A percentile compares a stretch with the other conserved stretches of the same genome.
phyloP scores from a whole-genome alignment of 2,888 invertebrate species.

The Coremacera marginata region DNA sequence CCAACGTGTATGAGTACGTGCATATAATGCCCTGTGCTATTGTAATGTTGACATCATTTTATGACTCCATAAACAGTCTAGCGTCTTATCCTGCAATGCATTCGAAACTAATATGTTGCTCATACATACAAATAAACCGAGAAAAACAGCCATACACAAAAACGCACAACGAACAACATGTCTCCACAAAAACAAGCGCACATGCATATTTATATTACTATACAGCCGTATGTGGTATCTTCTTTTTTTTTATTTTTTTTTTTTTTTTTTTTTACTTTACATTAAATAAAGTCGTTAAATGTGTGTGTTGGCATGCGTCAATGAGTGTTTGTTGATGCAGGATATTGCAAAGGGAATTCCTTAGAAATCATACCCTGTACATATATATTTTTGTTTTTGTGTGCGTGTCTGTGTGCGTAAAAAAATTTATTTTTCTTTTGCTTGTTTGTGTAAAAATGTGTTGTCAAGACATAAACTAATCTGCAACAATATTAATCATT shows the following conservation, averaged over 20 bases:
- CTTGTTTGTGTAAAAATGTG: too few relatives aligned
- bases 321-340: neutral
- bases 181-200: neutral
- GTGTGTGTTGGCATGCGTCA: neutral
- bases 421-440: too few relatives aligned
- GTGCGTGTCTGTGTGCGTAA: too few relatives aligned
- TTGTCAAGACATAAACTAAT: too few relatives aligned
- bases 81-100: conserved; percentile 24
- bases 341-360: neutral
- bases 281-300: neutral
- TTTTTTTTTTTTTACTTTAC: too few relatives aligned
- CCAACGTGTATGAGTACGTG: neutral
- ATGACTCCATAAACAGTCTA: conserved; percentile 43
- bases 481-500: too few relatives aligned
- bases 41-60: conserved; percentile 44
- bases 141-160: neutral
- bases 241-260: too few relatives aligned
- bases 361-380: neutral
- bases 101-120: conserved; percentile 23
- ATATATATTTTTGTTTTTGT: neutral
- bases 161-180: neutral
- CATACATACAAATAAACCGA: neutral
- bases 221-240: neutral
- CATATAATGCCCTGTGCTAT: conserved; percentile 32
- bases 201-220: neutral